These are phyloP conservation scores for Chascanopsetta lugubris DNA, from an alignment of 2,113 vertebrate species.

Conservation along the genomic window DNA sequence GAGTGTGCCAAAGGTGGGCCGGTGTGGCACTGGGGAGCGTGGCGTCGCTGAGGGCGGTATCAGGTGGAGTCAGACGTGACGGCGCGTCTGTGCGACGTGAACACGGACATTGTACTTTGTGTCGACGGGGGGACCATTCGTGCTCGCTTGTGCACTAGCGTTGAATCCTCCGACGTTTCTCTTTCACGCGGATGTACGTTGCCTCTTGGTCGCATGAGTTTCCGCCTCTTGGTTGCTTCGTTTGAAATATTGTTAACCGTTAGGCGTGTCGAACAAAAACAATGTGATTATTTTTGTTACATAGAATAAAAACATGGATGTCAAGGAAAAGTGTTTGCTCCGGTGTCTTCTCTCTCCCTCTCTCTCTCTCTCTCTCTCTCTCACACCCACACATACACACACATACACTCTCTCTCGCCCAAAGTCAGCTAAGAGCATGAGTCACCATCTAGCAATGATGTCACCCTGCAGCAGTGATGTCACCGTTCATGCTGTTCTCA, in stretches of 20 bases:
- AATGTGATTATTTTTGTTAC: slow-evolving; percentile 85
- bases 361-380: too few species aligned
- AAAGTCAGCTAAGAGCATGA: slow-evolving; percentile 61
- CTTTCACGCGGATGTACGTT: slow-evolving; percentile 69
- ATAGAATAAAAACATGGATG: slow-evolving; percentile 82
- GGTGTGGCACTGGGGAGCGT: slow-evolving; percentile 2
- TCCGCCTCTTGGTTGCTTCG: slow-evolving; percentile 3
- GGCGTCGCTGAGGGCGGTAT: slow-evolving; percentile 11
- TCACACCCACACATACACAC: slow-evolving; percentile 5
- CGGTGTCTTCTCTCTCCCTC: neutral
- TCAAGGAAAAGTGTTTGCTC: slow-evolving; percentile 37
- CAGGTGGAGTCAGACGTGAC: slow-evolving; percentile 21
- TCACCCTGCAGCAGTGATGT: slow-evolving; percentile 76
- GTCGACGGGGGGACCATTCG: slow-evolving; percentile 50
- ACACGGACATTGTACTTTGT: slow-evolving; percentile 23
- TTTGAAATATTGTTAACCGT: slow-evolving; percentile 60
- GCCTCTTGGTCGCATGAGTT: slow-evolving; percentile 53
- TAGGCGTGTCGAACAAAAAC: slow-evolving; percentile 74
- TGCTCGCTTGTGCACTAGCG: slow-evolving; percentile 70
- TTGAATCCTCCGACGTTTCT: slow-evolving; percentile 62
- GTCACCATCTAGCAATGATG: slow-evolving; percentile 73
- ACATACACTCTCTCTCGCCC: slow-evolving; percentile 27
- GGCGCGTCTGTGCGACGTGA: slow-evolving; percentile 3
- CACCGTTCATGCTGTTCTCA: slow-evolving; percentile 72
- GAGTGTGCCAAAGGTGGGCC: slow-evolving; percentile 50